These are phyloP conservation scores for Cryptophagus acutangulus DNA, from an alignment of 2,888 invertebrate genomes.

Conservation along the genomic window DNA sequence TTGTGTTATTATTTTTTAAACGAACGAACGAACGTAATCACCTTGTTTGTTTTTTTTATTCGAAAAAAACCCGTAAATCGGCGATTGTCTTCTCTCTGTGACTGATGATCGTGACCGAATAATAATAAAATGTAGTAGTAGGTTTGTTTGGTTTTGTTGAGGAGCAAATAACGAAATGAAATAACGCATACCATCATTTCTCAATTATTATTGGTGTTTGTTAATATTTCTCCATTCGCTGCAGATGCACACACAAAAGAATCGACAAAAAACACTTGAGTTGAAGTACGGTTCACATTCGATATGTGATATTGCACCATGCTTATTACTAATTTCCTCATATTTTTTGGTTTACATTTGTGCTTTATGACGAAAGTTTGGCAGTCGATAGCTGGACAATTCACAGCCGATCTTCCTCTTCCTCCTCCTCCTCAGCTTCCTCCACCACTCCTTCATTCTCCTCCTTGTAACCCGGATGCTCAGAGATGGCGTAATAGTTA, in stretches of 20 bases:
- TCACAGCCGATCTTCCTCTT: slow-evolving; percentile 60
- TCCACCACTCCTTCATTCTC: slow-evolving; percentile 82
- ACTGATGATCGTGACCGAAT: too few species aligned
- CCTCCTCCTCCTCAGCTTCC: slow-evolving; percentile 80
- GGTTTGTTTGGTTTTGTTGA: too few species aligned
- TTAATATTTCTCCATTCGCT: neutral
- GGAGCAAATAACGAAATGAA: too few species aligned
- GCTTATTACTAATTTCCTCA: slow-evolving; percentile 35
- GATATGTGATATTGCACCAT: slow-evolving; percentile 44
- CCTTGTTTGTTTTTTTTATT: too few species aligned
- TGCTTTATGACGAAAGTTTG: slow-evolving; percentile 33
- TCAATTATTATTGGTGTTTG: neutral
- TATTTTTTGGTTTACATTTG: too few species aligned
- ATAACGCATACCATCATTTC: slow-evolving; percentile 3
- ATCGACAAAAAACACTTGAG: too few species aligned
- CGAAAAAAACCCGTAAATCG: slow-evolving; percentile 16
- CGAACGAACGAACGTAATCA: slow-evolving; percentile 17
- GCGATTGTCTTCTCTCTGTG: slow-evolving; percentile 41
- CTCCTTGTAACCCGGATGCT: slow-evolving; percentile 90
- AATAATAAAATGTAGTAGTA: too few species aligned
- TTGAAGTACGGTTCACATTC: slow-evolving; percentile 38
- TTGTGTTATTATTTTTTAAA: slow-evolving; percentile 14
- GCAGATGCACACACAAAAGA: slow-evolving; percentile 1
- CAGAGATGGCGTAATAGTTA: slow-evolving; percentile 91
- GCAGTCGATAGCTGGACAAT: slow-evolving; percentile 19